phyloP scores from a whole-genome alignment of 2,113 vertebrate species.

The Nothocercus nigrocapillus region DNA sequence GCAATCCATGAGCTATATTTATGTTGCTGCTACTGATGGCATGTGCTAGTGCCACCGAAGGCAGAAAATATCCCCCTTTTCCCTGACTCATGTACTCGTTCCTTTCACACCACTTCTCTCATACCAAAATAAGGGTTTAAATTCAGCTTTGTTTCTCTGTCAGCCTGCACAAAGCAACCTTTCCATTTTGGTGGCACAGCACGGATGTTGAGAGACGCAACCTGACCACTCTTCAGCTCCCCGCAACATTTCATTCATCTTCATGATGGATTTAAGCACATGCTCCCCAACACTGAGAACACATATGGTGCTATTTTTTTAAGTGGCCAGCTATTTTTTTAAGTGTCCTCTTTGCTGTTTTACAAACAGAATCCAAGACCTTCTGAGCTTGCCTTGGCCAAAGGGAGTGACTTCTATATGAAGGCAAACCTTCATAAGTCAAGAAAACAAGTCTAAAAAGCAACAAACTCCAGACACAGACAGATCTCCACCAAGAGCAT shows the following conservation, averaged over 20 bases:
- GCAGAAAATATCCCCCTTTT: background rate
- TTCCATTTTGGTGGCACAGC: background rate
- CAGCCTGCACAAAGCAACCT: background rate
- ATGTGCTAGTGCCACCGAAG: background rate
- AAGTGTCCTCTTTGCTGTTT: background rate
- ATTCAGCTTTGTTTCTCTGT: background rate
- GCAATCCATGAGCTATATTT: background rate
- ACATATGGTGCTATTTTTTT: background rate
- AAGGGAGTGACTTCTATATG: accelerated
- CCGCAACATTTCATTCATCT: background rate
- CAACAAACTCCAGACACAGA: background rate
- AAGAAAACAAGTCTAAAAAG: background rate
- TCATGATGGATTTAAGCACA: background rate
- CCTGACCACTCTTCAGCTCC: background rate
- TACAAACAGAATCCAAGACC: background rate
- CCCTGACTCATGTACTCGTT: background rate
- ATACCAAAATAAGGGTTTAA: background rate
- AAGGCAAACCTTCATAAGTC: accelerated
- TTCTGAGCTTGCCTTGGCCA: background rate
- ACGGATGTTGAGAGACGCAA: accelerated
- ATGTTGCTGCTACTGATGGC: accelerated
- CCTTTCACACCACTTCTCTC: background rate
- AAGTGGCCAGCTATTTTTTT: background rate
- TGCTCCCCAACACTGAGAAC: background rate
- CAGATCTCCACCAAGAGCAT: background rate